Evolutionary conservation across 2,888 invertebrate genomes (phyloP).

Genomic region (Pinctada fucata): DNA sequence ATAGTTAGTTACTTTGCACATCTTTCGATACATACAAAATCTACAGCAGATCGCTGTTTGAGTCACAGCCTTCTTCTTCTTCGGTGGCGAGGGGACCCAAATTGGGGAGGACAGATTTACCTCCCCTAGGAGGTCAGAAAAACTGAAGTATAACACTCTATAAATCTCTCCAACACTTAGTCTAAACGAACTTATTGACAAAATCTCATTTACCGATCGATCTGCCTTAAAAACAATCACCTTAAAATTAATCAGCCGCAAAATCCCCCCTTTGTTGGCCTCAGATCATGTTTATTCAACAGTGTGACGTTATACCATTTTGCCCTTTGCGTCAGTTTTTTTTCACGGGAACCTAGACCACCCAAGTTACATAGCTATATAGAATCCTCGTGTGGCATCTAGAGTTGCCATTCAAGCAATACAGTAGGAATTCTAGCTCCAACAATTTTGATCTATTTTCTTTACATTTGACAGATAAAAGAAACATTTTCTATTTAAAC

Average conservation of each 20-base stretch:
- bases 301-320: conserved; percentile 31
- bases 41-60: background rate
- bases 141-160: no score
- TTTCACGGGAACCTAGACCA: conserved; percentile 17
- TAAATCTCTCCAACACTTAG: no score
- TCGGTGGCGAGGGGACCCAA: conserved; percentile 14
- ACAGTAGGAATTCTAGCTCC: conserved; percentile 6
- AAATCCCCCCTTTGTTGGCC: conserved; percentile 5
- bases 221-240: no score
- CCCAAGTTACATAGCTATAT: conserved; percentile 20
- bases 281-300: conserved; percentile 23
- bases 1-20: background rate
- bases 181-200: no score
- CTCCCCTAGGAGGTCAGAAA: conserved; percentile 15
- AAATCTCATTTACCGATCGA: no score
- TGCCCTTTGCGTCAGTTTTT: conserved; percentile 17
- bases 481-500: conserved; percentile 29
- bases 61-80: conserved; percentile 10
- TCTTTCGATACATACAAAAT: background rate
- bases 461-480: conserved; percentile 30
- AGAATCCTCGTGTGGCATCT: conserved; percentile 18
- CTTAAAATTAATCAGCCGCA: no score
- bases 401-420: conserved; percentile 6
- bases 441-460: conserved; percentile 30
- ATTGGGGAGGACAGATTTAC: conserved; percentile 13